phyloP scores from a whole-genome alignment of 92 coral and sea anemone species.

The Parazoanthus swiftii region DNA sequence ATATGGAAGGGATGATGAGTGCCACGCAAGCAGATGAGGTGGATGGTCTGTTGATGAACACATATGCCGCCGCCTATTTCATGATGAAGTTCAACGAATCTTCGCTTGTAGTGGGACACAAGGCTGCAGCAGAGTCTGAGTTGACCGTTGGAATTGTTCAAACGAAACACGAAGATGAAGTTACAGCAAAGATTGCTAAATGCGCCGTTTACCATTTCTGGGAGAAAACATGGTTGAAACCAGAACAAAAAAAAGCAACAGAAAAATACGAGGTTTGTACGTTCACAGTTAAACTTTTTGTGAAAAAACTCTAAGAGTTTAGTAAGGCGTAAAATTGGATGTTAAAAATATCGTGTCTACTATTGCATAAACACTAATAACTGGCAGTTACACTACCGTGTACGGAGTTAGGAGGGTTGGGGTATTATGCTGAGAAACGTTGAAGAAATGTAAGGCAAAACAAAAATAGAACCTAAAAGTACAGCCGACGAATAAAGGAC shows the following conservation, averaged over 20 bases:
- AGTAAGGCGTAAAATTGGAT: no score
- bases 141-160: slow-evolving; percentile 31
- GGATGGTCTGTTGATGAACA: slow-evolving; percentile 33
- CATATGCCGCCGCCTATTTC: slow-evolving; percentile 4
- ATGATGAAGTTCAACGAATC: slow-evolving; percentile 6
- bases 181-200: not conserved
- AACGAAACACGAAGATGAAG: not conserved
- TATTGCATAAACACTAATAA: no score
- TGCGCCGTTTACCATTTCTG: not conserved
- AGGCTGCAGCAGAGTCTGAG: not conserved
- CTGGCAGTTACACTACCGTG: no score
- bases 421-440: no score
- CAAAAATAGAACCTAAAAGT: no score
- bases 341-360: no score
- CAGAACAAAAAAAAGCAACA: not conserved
- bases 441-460: no score
- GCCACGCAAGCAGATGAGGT: not conserved
- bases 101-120: not conserved
- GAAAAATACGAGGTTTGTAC: slow-evolving; percentile 13
- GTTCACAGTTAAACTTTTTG: no score
- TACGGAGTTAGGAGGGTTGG: no score
- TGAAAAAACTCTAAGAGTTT: no score
- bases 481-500: no score
- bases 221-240: slow-evolving; percentile 13
- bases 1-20: slow-evolving; percentile 1